Base-by-base conservation (phyloP, 2,113 vertebrate species). In the Proteles cristata region DNA sequence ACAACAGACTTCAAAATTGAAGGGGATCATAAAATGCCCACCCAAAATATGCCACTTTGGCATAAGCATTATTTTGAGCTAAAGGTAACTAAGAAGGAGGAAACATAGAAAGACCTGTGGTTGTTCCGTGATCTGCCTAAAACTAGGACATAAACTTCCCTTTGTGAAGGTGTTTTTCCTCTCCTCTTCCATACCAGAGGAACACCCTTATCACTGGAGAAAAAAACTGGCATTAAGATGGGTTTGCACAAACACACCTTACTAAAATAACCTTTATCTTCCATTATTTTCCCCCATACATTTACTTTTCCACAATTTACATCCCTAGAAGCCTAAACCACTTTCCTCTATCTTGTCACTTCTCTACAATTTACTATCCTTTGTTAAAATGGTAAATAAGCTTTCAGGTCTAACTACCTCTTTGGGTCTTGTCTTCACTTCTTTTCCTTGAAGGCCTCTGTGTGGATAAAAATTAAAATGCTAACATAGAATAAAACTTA, bases 301-400 rank as follows among this genome's bases (percentile, higher is more conserved):
- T 50, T 35, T 69, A 69, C 45, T 58, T 91, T 61, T 58, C 61
- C 35, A 91, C 65, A 90, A 79, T 79, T 79, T 48, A 69, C 5
- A 4, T 7, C 63, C 31, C 15, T 61, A 88, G 87, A 66, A 76
- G 55, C 80, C 23, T 58, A 76, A 68, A 58, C 23, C 69, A 48
- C 58, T 35, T 90, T 76, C 61, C 21, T 90, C 58, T 76, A 68
- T 84, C 35, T 95, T 31, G 35, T 61, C 61, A 84, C 28, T 66
- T 90, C 48, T 48, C 61, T 43, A 35, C 39, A 53, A 90, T 55
- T 76, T 76, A 94, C 55, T 25, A 28, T 26, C 17, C 35, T 90
- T 85, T 95, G 61, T 86, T 69, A 91, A 91, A 71, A 91, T 86
- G 61, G 31, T 79, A 69, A 69, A 61, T 69, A 95, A 68, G 63